Conservation (phyloP, 2,888 invertebrate genomes). For the Diachrysia chrysitis region DNA sequence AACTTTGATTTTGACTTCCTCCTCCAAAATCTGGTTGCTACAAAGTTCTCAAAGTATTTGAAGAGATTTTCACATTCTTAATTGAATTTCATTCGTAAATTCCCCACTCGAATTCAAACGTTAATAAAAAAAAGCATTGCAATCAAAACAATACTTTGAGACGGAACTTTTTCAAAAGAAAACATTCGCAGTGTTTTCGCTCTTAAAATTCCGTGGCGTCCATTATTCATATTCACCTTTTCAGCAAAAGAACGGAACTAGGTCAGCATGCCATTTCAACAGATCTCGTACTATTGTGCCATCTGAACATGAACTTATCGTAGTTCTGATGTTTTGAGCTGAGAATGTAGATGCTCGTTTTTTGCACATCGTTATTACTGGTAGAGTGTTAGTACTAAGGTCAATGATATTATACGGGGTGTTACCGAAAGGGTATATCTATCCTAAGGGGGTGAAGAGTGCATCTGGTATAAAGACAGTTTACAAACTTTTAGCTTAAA, state of each 20-base stretch:
- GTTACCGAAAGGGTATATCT: no score
- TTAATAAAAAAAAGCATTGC: neutral
- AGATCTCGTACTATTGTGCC: conserved; percentile 12
- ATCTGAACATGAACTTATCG: conserved; percentile 2
- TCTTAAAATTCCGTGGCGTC: conserved; percentile 26
- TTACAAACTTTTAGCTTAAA: no score
- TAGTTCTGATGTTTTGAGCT: no score
- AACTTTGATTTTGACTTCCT: no score
- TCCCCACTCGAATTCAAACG: neutral
- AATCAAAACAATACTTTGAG: conserved; percentile 2
- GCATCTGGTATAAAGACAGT: no score
- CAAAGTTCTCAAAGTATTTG: no score
- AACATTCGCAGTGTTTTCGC: conserved; percentile 6
- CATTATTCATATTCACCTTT: conserved; percentile 37
- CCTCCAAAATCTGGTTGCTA: no score
- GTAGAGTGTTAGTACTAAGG: neutral
- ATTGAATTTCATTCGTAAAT: neutral
- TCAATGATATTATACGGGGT: no score
- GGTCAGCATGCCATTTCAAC: conserved; percentile 31
- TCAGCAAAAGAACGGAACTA: conserved; percentile 26
- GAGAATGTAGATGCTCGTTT: no score
- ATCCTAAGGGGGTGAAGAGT: no score
- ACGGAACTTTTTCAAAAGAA: neutral
- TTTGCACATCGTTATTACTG: neutral
- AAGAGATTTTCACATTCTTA: no score